Evolutionary conservation across 1,140 invertebrate genomes (phyloP).

Genomic region (Myzus persicae): DNA sequence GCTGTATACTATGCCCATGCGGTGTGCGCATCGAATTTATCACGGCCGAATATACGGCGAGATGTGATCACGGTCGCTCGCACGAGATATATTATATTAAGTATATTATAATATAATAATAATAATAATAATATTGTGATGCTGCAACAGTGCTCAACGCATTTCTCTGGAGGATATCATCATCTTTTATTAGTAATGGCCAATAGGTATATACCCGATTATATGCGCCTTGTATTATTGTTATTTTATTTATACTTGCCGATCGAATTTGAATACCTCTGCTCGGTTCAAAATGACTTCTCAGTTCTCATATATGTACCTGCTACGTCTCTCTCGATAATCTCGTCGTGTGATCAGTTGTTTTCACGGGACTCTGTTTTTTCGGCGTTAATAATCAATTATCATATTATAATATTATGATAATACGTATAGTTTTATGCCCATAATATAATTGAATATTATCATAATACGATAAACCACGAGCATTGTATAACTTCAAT

Average conservation of each 20-base stretch:
- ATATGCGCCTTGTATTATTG: neutral
- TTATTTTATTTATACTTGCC: neutral
- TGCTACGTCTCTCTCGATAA: neutral
- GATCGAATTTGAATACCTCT: neutral
- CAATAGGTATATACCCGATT: neutral
- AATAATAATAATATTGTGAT: neutral
- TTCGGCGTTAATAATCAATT: neutral
- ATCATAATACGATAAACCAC: slow-evolving; percentile 2
- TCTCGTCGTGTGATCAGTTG: neutral
- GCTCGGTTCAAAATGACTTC: neutral
- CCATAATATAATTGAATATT: neutral
- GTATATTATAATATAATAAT: neutral
- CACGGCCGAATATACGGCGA: neutral
- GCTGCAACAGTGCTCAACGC: neutral
- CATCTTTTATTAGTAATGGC: neutral
- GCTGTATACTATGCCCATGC: neutral
- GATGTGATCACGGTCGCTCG: neutral
- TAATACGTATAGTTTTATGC: neutral
- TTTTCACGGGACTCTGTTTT: neutral
- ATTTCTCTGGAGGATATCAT: neutral
- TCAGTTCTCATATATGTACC: too few species aligned
- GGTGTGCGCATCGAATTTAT: slow-evolving; percentile 36
- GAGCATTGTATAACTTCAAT: neutral
- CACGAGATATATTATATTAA: neutral
- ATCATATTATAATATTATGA: slow-evolving; percentile 2